phyloP scores from a whole-genome alignment of 2,113 vertebrate species.

The Scomber scombrus region DNA sequence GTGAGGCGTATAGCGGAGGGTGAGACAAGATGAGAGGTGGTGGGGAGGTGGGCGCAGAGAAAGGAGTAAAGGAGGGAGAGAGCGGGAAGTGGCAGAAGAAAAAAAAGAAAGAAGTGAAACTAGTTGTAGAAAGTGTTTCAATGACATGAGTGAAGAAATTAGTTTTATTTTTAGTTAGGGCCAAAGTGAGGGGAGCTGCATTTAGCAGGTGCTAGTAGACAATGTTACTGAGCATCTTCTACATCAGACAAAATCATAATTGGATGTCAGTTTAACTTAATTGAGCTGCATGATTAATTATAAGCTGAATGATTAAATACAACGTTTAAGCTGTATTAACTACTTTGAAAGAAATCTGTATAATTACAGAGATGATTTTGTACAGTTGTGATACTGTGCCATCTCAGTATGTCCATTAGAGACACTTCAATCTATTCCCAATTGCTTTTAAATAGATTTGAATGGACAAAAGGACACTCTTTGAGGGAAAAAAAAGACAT shows the following conservation, averaged over 20 bases:
- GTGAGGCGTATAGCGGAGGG: background rate
- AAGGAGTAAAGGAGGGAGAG: conserved; percentile 26
- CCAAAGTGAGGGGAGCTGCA: conserved; percentile 28
- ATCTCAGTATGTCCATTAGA: background rate
- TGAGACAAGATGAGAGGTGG: conserved; percentile 34
- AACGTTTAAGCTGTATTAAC: conserved; percentile 16
- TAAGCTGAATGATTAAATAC: conserved; percentile 8
- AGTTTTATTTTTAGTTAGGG: conserved; percentile 18
- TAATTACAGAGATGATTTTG: conserved; percentile 18
- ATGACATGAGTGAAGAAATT: conserved; percentile 25
- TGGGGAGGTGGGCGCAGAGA: conserved; percentile 38
- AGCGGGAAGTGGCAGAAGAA: conserved; percentile 24
- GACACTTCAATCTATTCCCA: background rate
- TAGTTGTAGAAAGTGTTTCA: conserved; percentile 29
- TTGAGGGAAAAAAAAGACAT: no score
- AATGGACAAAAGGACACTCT: background rate
- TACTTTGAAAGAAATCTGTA: conserved; percentile 21
- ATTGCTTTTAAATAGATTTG: background rate
- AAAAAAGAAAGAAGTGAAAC: conserved; percentile 33
- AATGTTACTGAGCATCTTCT: background rate
- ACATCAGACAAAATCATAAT: conserved; percentile 15
- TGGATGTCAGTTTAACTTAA: conserved; percentile 25
- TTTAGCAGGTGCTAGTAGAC: conserved; percentile 13
- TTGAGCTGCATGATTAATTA: conserved; percentile 13
- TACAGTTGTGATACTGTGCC: background rate